Evolutionary conservation across 1,140 invertebrate species (phyloP), one percentile per base, ranked within the genome.

Genomic region (Drosophila tropicalis): DNA sequence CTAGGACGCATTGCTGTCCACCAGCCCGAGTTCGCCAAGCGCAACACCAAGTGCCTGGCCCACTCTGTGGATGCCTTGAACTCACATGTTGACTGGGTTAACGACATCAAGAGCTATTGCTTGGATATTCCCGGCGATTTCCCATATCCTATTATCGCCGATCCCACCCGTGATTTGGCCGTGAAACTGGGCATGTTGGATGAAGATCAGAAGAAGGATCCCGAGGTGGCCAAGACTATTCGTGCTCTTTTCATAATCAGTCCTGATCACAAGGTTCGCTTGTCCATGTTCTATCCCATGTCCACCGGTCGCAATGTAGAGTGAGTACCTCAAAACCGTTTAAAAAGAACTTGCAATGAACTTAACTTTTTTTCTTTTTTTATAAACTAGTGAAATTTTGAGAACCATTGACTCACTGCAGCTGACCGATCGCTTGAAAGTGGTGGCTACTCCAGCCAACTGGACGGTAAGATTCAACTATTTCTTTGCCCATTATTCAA

Each of bases 231-330:
- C 13, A 92, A 96, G 58, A 98, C 97, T 34, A 95, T 96, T 58
- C 93, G 98, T 70, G 95, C 97, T 47, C 95, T 98, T 3, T 99
- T 98, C 92, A 94, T 99, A 64, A 95, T 99, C 82, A 96, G 96
- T 72, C 96, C 97, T 5, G 95, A 97, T 86, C 97, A 97, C 91
- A 96, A 95, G 71, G 80, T 91, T 55, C 96, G 97, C 81, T 93
- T 98, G 6, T 96, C 96, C 6, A 97, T 98, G 94, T 94, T 97
- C 41, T 99, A 99, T 93, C 98, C 98, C 40, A 95, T 96, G 15
- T 98, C 97, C 13, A 98, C 96, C 51, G 98, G 98, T 40, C 94
- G 98, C 71, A 98, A 98, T 92, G 97, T 98, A 81, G 95, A 97
- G 97, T 98, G 93, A 95, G 95, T 95, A 62, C 13, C 1, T 6